Evolutionary conservation across 2,888 invertebrate species (phyloP).

Genomic region (Zootermopsis nevadensis): DNA sequence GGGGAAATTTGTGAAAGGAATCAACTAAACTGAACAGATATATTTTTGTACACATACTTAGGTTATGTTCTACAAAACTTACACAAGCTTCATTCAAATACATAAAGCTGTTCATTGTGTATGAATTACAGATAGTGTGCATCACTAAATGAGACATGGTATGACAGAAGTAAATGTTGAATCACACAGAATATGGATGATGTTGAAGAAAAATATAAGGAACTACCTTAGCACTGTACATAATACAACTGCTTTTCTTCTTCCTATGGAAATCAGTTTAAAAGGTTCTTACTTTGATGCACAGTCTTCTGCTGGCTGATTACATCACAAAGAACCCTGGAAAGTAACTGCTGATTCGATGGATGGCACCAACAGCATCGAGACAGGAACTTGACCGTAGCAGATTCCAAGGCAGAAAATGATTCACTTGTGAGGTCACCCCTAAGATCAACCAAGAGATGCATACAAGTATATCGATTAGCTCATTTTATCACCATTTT

Average conservation of each 20-base stretch:
- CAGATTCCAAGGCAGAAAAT: constrained; percentile 72
- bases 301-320: constrained; percentile 70
- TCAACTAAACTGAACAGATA: no score
- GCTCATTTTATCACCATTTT: no score
- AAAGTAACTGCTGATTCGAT: constrained; percentile 84
- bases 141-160: neutral
- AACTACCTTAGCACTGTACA: no score
- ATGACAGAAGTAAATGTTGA: neutral
- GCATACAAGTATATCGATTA: no score
- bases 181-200: neutral
- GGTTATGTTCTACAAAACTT: no score
- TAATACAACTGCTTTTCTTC: no score
- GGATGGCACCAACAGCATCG: constrained; percentile 87
- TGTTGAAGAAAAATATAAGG: neutral
- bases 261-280: no score
- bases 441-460: neutral
- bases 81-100: no score
- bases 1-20: no score
- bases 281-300: constrained; percentile 61
- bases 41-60: no score
- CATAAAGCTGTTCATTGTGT: no score
- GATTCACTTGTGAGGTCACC: constrained; percentile 56
- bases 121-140: no score
- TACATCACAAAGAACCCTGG: constrained; percentile 81
- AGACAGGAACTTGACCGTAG: constrained; percentile 84